A percentile compares a stretch with the other conserved stretches of the same genome.
These are phyloP conservation scores for Drosophila stalkeri DNA, from an alignment of 2,888 invertebrate species.

Conservation along the genomic window DNA sequence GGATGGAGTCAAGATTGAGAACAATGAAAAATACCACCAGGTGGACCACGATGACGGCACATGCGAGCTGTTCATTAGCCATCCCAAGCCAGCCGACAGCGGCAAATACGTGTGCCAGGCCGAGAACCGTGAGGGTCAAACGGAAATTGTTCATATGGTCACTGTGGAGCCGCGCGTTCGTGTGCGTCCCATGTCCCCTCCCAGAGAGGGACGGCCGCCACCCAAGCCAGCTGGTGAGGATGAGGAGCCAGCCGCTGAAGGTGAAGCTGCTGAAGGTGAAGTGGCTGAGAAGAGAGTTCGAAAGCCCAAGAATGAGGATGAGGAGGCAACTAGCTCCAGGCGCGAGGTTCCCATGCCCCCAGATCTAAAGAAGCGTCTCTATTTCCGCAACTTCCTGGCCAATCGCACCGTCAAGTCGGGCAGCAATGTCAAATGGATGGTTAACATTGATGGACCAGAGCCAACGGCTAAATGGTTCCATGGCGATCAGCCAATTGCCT, in stretches of 20 bases:
- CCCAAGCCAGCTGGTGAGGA: slow-evolving; percentile 69
- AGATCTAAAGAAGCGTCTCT: slow-evolving; percentile 85
- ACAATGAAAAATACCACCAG: slow-evolving; percentile 88
- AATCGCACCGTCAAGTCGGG: slow-evolving; percentile 91
- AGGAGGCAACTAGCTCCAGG: slow-evolving; percentile 73
- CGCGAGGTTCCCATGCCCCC: slow-evolving; percentile 85
- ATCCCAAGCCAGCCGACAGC: slow-evolving; percentile 88
- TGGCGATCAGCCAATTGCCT: slow-evolving; percentile 88
- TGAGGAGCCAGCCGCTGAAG: slow-evolving; percentile 61
- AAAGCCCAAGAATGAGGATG: slow-evolving; percentile 76
- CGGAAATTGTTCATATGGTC: slow-evolving; percentile 90
- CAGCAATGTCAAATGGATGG: slow-evolving; percentile 91
- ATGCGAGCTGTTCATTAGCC: slow-evolving; percentile 89
- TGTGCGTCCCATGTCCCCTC: slow-evolving; percentile 77
- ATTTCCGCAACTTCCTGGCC: slow-evolving; percentile 91
- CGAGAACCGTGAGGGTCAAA: slow-evolving; percentile 90
- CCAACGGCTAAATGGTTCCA: slow-evolving; percentile 90
- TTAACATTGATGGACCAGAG: slow-evolving; percentile 91
- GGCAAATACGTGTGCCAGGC: slow-evolving; percentile 87
- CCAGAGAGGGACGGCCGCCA: slow-evolving; percentile 76
- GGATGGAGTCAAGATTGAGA: slow-evolving; percentile 88
- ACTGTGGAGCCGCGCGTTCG: slow-evolving; percentile 87
- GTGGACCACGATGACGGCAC: slow-evolving; percentile 91
- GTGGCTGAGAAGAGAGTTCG: slow-evolving; percentile 72
- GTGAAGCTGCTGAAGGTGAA: slow-evolving; percentile 57